A percentile compares a stretch with the other conserved stretches of the same genome.
Evolutionary conservation across 2,113 vertebrate species (phyloP).

Genomic region (Cyanoderma ruficeps): DNA sequence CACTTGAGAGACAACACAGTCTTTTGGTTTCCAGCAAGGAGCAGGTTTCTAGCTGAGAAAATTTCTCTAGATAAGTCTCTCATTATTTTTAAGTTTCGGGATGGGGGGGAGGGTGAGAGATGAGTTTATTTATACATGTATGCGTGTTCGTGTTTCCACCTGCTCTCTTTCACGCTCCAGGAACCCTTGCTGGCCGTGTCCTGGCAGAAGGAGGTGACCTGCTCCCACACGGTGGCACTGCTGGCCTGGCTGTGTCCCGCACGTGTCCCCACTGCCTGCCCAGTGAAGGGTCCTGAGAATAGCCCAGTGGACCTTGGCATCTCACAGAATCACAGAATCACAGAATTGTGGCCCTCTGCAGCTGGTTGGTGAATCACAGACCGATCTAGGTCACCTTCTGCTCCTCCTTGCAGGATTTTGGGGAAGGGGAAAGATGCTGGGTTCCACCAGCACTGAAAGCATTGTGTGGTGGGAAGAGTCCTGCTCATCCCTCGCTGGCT

Average conservation of each 20-base stretch:
- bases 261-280: not conserved
- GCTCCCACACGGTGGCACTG: conserved; percentile 47
- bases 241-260: not conserved
- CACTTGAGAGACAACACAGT: not conserved
- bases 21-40: not conserved
- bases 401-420: not conserved
- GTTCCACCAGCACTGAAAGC: not conserved
- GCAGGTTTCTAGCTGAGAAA: not conserved
- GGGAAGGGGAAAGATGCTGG: not conserved
- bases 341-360: not conserved
- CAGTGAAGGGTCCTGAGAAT: not conserved
- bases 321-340: not conserved
- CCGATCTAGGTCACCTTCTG: not conserved
- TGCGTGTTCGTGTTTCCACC: not conserved
- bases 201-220: not conserved
- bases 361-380: not conserved
- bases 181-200: not conserved
- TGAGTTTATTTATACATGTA: not conserved
- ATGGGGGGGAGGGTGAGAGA: not conserved
- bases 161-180: not conserved
- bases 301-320: not conserved
- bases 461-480: not conserved
- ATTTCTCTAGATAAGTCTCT: not conserved
- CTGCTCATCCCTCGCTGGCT: not conserved
- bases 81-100: not conserved